Evolutionary conservation across 2,888 invertebrate species (phyloP), one percentile per base, ranked within the genome.

Genomic region (Ferrisia virgata): DNA sequence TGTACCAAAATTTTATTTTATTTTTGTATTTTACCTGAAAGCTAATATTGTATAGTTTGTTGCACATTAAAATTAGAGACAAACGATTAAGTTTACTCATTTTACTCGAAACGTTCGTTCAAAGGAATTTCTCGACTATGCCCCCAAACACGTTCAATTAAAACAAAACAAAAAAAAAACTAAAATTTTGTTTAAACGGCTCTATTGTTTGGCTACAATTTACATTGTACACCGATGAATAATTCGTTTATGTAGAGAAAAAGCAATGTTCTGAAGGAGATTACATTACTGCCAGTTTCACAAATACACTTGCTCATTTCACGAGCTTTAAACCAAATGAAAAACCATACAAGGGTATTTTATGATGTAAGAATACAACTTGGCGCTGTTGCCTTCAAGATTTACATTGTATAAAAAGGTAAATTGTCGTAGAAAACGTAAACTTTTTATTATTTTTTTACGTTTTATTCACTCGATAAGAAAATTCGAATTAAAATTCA

Each of bases 21-120:
- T 9, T 69, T 33, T 76, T 36, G 28, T 76, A 76, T 76, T 36
- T 18, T 36, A 18, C 4, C 72, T n/a, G 2, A 36, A 36, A 36
- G 36, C n/a, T 36, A 36, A 76, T n/a, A n/a, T 36, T 76, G 72
- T 76, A 36, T 76, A 76, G 72, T 76, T 36, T 36, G 28, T 76
- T 76, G 72, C 72, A 36, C 36, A 76, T 76, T 76, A 76, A 76
- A 76, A 36, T 76, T 76, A 76, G 72, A 76, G 72, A 76, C 31
- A 9, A 76, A 76, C 72, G 72, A 76, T 76, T 76, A 76, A 18
- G 36, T 36, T 18, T 22, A n/a, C n/a, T n/a, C n/a, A 76, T 36
- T 76, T 76, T 25, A 76, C 36, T 76, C n/a, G 0, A 22, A 76
- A 28, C 1, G 28, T 28, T 64, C n/a, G n/a, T n/a, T n/a, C n/a